Base-by-base conservation (phyloP, 2,888 invertebrate species). In the Branchellion lobata region DNA sequence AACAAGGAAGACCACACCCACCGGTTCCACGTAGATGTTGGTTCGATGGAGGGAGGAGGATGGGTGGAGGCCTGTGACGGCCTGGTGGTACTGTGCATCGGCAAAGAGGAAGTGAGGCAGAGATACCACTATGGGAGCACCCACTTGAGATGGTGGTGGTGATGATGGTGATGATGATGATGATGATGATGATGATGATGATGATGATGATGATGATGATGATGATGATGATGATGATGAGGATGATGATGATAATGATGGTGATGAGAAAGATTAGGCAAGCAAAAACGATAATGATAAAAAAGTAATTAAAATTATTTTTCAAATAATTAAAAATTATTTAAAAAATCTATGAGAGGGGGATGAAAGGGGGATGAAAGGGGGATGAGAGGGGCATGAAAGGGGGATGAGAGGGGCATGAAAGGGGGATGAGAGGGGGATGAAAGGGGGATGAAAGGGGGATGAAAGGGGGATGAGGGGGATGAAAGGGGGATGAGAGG, bases 71-170 rank as follows among this genome's bases (percentile, higher is more conserved):
- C 94, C 94, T 0, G 88, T 88, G 0, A 95, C 89, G 57, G 90
- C 90, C 79, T 90, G 84, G 14, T 89, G 85, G 84, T 93, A 94
- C 82, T 88, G 88, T 0, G 90, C 89, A 87, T 93, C 93, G 0
- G 92, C 91, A 84, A 92, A 86, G 83, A 92, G 91, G 88, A 94
- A 94, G 86, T 95, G 94, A 0, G 95, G 94, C 84, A 91, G 91
- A 0, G 93, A 92, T 33, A 93, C 90, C 87, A 92, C 93, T 0
- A 92, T 92, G 0, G 95, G 94, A n/a, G 94, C 93, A 76, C 92
- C 92, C 87, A 89, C 76, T n/a, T n/a, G 61, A n/a, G 69, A 78
- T 73, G 69, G 68, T 33, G 69, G 68, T 14, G 78, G 68, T 31
- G 78, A 78, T 40, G 69, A 78, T 73, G 69, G 61, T 31, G 78